Conservation (phyloP, 1,140 invertebrate species). For the Drosophila erecta region DNA sequence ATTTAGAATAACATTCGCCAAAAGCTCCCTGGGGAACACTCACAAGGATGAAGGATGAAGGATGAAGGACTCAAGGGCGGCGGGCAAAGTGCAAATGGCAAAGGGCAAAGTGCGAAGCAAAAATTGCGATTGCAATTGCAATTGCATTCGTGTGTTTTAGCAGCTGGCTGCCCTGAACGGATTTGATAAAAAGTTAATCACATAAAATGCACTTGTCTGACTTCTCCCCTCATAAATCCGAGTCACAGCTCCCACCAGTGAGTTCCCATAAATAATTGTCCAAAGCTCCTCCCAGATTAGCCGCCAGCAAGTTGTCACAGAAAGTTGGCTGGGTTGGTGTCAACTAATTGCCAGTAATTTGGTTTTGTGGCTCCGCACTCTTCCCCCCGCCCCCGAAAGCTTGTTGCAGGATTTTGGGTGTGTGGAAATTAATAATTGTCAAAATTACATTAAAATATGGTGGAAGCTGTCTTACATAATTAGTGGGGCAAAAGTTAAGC, state of each 20-base stretch:
- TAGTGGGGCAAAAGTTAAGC: slow-evolving; percentile 47
- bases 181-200: slow-evolving; percentile 57
- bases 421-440: slow-evolving; percentile 47
- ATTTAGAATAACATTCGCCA: slow-evolving; percentile 66
- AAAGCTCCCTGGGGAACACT: slow-evolving; percentile 24
- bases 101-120: slow-evolving; percentile 11
- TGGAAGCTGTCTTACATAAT: slow-evolving; percentile 11
- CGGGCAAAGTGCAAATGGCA: slow-evolving; percentile 11
- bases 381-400: neutral
- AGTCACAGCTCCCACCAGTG: slow-evolving; percentile 24
- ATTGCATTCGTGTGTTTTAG: slow-evolving; percentile 27
- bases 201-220: slow-evolving; percentile 51
- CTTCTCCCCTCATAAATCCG: slow-evolving; percentile 39
- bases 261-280: slow-evolving; percentile 57
- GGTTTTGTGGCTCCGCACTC: slow-evolving; percentile 40
- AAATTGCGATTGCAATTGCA: slow-evolving; percentile 34
- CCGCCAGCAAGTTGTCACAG: slow-evolving; percentile 46
- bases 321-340: slow-evolving; percentile 45
- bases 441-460: slow-evolving; percentile 48
- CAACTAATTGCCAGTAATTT: slow-evolving; percentile 55
- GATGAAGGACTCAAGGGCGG: neutral
- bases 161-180: slow-evolving; percentile 37
- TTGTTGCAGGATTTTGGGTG: slow-evolving; percentile 14
- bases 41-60: slow-evolving; percentile 1
- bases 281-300: slow-evolving; percentile 49